phyloP scores from a whole-genome alignment of 2,797 vertebrate species.

The Clarias laeviceps region DNA sequence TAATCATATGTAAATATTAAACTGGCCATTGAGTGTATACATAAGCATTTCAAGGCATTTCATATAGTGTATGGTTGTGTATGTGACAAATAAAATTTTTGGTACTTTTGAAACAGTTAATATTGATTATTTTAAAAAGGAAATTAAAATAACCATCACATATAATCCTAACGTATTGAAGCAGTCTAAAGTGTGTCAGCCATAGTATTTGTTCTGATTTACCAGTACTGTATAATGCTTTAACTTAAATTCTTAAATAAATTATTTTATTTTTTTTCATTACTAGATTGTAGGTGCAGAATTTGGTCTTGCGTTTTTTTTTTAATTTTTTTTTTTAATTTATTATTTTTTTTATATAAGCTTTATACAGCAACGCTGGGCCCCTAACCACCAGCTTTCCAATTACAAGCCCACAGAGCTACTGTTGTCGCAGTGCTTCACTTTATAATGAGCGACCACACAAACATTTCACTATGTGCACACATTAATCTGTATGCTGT shows the following conservation, averaged over 20 bases:
- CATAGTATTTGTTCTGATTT: neutral
- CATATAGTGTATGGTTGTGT: too few species aligned
- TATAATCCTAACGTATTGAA: neutral
- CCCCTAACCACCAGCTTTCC: neutral
- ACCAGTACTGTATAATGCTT: neutral
- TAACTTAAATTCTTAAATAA: too few species aligned
- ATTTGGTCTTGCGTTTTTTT: neutral
- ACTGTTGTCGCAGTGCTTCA: neutral
- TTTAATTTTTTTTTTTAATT: neutral
- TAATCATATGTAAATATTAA: neutral
- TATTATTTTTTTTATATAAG: too few species aligned
- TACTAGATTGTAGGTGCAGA: neutral
- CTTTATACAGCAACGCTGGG: neutral
- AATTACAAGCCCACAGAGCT: neutral
- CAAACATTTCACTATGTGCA: neutral
- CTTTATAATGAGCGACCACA: neutral
- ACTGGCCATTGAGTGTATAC: neutral
- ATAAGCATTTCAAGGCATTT: too few species aligned
- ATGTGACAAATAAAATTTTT: too few species aligned
- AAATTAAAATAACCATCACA: too few species aligned
- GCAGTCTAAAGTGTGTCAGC: neutral
- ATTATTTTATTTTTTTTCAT: too few species aligned
- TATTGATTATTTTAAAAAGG: neutral
- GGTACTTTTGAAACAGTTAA: neutral
- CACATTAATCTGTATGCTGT: constrained; percentile 12